Evolutionary conservation across 2,888 invertebrate genomes (phyloP).

Genomic region (Malthinus flaveolus): DNA sequence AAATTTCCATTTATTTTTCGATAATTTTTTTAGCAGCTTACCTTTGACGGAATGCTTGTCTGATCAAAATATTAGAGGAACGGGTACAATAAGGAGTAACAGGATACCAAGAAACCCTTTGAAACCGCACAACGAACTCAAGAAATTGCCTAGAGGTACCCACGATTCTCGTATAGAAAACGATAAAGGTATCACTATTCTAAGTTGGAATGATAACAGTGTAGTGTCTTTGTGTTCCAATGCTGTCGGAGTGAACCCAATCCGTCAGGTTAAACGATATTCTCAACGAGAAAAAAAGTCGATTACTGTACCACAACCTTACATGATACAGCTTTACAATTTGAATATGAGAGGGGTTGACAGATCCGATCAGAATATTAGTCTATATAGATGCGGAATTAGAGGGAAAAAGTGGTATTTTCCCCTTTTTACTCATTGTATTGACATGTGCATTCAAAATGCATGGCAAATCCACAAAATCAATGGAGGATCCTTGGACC

Average conservation of each 20-base stretch:
- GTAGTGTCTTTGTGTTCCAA: background rate
- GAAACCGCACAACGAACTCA: background rate
- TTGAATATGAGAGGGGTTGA: slow-evolving; percentile 34
- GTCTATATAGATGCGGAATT: slow-evolving; percentile 39
- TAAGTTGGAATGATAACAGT: slow-evolving; percentile 4
- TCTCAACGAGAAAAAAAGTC: no score
- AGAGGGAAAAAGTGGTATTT: no score
- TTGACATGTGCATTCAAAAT: slow-evolving; percentile 35
- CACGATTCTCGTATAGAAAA: background rate
- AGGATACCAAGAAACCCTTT: background rate
- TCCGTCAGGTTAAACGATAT: no score
- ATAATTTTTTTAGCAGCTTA: no score
- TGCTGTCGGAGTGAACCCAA: background rate
- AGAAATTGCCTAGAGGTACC: background rate
- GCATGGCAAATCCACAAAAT: slow-evolving; percentile 26
- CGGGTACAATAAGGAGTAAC: slow-evolving; percentile 15
- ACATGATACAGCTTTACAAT: no score
- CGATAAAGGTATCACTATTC: no score
- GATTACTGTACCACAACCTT: no score
- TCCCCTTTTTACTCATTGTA: slow-evolving; percentile 31
- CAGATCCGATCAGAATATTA: slow-evolving; percentile 35
- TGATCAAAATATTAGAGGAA: slow-evolving; percentile 15
- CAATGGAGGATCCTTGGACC: slow-evolving; percentile 33
- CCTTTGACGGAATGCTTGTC: no score
- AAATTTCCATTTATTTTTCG: no score